Evolutionary conservation across 2,113 vertebrate species (phyloP).

Genomic region (Rhegmatorhina hoffmannsi): DNA sequence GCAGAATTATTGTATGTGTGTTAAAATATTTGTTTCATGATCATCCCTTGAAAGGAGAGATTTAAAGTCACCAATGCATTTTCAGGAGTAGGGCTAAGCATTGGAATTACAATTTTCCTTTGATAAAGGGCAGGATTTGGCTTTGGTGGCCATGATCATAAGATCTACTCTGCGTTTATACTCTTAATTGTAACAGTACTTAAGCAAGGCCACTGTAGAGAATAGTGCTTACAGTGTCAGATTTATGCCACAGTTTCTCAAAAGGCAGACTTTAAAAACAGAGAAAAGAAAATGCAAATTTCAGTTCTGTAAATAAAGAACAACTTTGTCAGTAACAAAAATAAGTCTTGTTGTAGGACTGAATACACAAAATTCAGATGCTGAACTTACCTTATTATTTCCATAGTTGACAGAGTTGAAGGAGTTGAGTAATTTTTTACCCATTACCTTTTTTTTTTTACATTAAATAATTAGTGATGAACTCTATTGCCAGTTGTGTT

Average conservation of each 20-base stretch:
- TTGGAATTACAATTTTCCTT: slow-evolving; percentile 29
- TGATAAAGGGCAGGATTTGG: slow-evolving; percentile 45
- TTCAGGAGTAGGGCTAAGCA: background rate
- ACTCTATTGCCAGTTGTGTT: slow-evolving; percentile 73
- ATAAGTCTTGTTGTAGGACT: background rate
- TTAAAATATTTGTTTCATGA: background rate
- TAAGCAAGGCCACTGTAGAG: slow-evolving; percentile 47
- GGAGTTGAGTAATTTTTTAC: slow-evolving; percentile 42
- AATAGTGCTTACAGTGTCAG: slow-evolving; percentile 33
- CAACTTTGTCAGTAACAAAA: background rate
- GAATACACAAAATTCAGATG: background rate
- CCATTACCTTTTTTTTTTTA: slow-evolving; percentile 17
- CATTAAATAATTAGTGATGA: slow-evolving; percentile 75
- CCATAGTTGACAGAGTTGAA: background rate
- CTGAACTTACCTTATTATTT: background rate
- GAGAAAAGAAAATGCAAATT: slow-evolving; percentile 14
- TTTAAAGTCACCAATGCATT: background rate
- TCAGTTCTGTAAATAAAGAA: background rate
- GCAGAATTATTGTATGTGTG: background rate
- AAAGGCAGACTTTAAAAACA: slow-evolving; percentile 61
- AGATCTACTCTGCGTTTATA: slow-evolving; percentile 46
- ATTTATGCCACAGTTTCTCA: background rate
- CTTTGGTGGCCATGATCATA: slow-evolving; percentile 32
- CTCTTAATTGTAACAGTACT: slow-evolving; percentile 45
- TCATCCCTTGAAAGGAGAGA: background rate